Percentiles rank a stretch among this genome's conserved stretches.
Conservation (phyloP, 2,797 vertebrate species). For the Enteromius paludinosus region DNA sequence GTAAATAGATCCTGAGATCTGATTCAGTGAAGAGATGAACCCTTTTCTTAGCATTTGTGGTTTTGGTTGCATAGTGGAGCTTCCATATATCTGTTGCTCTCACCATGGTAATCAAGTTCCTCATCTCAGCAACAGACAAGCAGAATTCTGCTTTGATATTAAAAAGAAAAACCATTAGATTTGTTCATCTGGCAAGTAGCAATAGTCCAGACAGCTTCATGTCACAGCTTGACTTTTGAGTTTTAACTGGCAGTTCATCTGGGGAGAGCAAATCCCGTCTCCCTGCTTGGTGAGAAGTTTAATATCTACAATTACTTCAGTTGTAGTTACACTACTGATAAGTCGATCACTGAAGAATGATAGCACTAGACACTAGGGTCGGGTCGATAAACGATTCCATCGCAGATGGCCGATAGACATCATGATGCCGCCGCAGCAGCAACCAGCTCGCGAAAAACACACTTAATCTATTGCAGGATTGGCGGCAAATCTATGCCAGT, state of each 20-base stretch:
- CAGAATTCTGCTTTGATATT: no score
- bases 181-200: constrained; percentile 27
- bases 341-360: not conserved
- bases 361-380: not conserved
- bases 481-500: no score
- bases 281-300: constrained; percentile 41
- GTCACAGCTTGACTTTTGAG: constrained; percentile 22
- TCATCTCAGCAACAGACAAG: not conserved
- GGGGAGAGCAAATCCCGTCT: constrained; percentile 29
- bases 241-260: constrained; percentile 37
- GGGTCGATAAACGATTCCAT: no score
- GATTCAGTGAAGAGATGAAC: not conserved
- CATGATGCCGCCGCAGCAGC: no score
- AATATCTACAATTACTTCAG: constrained; percentile 32
- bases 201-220: constrained; percentile 19
- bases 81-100: not conserved
- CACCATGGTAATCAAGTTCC: not conserved
- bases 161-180: no score
- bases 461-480: no score
- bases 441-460: no score
- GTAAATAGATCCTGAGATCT: not conserved
- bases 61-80: not conserved
- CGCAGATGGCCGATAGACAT: no score
- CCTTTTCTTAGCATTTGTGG: not conserved
- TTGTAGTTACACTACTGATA: constrained; percentile 22